Evolutionary conservation across 2,113 vertebrate species (phyloP), one percentile per base, ranked within the genome.

Genomic region (Datnioides undecimradiatus): DNA sequence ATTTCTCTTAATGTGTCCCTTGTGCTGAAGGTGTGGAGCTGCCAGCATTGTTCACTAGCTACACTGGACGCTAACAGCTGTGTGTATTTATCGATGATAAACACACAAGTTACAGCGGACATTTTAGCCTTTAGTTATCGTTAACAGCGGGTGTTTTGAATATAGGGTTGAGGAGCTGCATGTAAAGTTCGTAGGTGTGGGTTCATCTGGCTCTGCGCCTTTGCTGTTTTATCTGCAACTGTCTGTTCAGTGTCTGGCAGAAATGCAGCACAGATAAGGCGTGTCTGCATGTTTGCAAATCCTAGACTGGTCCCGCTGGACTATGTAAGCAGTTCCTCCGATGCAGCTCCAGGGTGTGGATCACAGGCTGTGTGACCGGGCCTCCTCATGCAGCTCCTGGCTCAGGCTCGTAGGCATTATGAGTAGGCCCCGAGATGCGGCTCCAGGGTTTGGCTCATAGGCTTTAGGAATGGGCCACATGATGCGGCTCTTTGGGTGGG

Each of bases 21-120:
- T 76, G 88, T 92, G 91, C 79, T 87, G 67, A 72, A 81, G 85
- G 83, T 88, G 83, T 76, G 76, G 71, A 76, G 91, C 92, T 90
- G 87, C 90, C 91, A 91, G 91, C 88, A 94, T 94, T 94, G 91
- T 94, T 92, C 90, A 74, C 90, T 40, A 25, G 76, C 80, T 86
- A 36, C 52, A 31, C 84, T 83, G 83, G 79, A 90, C 62, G 23
- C 87, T 85, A 60, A 75, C 91, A 92, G 92, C 93, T 93, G 92
- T 91, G 88, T 87, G 84, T 84, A 76, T 83, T 93, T 91, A 88
- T 82, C 33, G n/a, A 68, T 81, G 54, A 87, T 87, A 88, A 87
- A 86, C 76, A 82, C 80, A 80, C 60, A 59, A 71, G 36, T 80
- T 60, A 55, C 46, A 51, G 78, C 49, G 36, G 67, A 74, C 52